These are phyloP conservation scores for Chaetodon trifasciatus DNA, from an alignment of 2,797 vertebrate species.

Conservation along the genomic window DNA sequence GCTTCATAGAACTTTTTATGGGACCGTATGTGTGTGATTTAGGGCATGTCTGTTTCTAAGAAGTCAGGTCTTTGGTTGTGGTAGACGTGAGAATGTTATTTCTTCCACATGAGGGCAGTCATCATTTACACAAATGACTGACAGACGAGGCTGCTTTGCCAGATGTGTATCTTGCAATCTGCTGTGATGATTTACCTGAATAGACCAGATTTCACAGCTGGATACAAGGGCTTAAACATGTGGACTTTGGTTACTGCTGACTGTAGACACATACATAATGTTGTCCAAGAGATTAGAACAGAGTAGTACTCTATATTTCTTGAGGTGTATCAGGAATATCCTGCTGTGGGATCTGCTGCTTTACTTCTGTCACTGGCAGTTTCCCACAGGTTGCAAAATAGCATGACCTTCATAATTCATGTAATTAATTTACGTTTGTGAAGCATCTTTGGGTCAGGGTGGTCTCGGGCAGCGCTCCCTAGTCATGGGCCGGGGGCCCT, in stretches of 20 bases:
- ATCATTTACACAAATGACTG: conserved; percentile 67
- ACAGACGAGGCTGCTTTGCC: not conserved
- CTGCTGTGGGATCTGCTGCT: not conserved
- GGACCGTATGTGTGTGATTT: conserved; percentile 9
- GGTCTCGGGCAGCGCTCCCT: no score
- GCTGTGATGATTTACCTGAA: conserved; percentile 28
- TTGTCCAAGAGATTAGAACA: not conserved
- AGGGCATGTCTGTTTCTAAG: not conserved
- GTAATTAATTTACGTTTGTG: no score
- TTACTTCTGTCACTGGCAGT: not conserved
- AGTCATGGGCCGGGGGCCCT: no score
- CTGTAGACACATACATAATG: not conserved
- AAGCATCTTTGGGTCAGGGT: no score
- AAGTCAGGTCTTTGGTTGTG: not conserved
- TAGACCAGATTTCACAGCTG: conserved; percentile 51
- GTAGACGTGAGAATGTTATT: conserved; percentile 37
- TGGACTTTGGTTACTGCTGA: not conserved
- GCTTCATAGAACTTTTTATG: not conserved
- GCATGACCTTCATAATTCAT: not conserved
- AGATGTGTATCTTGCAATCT: not conserved
- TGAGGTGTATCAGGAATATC: not conserved
- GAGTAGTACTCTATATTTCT: not conserved
- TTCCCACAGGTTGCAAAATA: not conserved
- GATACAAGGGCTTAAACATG: not conserved
- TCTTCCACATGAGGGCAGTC: conserved; percentile 84